Percentiles rank a stretch among this genome's conserved stretches.
Evolutionary conservation across 35 echinoderm and acorn worm species (phyloP).

Genomic region (Chiridota heheva): DNA sequence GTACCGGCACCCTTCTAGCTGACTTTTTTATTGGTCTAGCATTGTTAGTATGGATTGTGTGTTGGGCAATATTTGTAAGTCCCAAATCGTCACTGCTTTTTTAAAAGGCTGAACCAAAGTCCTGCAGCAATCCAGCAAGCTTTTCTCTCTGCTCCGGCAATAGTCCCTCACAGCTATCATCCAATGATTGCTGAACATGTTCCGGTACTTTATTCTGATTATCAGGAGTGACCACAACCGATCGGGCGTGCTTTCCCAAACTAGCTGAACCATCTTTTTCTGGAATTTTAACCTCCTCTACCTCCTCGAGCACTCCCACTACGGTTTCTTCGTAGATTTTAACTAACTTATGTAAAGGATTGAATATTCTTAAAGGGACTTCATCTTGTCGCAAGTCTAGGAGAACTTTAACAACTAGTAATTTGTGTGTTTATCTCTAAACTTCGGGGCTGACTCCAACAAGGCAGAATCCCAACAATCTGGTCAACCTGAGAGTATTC

Average conservation of each 20-base stretch:
- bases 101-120: slow-evolving; percentile 15
- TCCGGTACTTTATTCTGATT: neutral
- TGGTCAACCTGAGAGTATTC: slow-evolving; percentile 1
- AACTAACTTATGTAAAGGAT: neutral
- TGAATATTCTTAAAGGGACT: slow-evolving; percentile 32
- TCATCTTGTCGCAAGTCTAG: no score
- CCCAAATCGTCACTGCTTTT: slow-evolving; percentile 47
- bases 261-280: neutral
- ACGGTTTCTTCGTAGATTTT: neutral
- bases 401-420: neutral
- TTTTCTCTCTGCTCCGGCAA: neutral
- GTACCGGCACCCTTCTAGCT: slow-evolving; percentile 49
- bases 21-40: slow-evolving; percentile 44
- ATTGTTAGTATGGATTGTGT: slow-evolving; percentile 43
- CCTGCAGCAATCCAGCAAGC: neutral
- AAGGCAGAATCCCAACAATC: neutral
- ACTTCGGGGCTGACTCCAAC: no score
- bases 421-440: neutral
- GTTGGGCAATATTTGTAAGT: slow-evolving; percentile 35
- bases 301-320: no score
- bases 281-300: neutral
- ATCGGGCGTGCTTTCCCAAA: neutral
- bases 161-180: neutral
- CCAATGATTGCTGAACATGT: neutral
- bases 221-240: neutral